A percentile compares a stretch with the other conserved stretches of the same genome.
phyloP scores from a whole-genome alignment of 2,888 invertebrate genomes.

The Bursaphelenchus okinawaensis region DNA sequence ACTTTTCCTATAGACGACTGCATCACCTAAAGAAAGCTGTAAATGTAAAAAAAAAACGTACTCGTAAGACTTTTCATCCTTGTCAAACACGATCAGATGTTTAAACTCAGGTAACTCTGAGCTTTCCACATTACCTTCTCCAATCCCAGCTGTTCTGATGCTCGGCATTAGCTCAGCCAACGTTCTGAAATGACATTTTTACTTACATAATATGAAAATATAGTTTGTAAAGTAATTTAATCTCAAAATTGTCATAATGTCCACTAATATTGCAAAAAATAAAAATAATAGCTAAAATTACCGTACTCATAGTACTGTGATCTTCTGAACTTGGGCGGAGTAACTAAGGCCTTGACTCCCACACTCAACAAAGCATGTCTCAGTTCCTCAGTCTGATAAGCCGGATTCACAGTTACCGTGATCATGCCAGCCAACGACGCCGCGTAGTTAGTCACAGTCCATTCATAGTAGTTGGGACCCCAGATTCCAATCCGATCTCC shows the following conservation, averaged over 20 bases:
- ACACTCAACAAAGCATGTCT: constrained; percentile 70
- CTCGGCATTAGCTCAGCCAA: constrained; percentile 16
- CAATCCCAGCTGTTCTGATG: constrained; percentile 13
- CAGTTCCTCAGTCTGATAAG: constrained; percentile 69
- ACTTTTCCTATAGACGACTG: too few relatives aligned
- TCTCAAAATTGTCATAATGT: too few relatives aligned
- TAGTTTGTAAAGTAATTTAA: too few relatives aligned
- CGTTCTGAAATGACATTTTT: constrained; percentile 55
- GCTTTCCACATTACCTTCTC: constrained; percentile 31
- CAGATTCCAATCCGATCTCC: constrained; percentile 75
- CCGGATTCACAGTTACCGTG: constrained; percentile 66
- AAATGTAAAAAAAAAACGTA: neutral
- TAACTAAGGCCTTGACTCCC: constrained; percentile 65
- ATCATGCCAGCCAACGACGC: constrained; percentile 70
- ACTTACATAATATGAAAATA: too few relatives aligned
- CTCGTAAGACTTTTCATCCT: neutral
- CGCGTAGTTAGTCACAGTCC: constrained; percentile 71
- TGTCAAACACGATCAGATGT: constrained; percentile 63
- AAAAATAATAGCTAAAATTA: too few relatives aligned
- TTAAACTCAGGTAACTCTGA: constrained; percentile 58
- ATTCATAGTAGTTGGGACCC: constrained; percentile 72
- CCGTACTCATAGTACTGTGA: constrained; percentile 66
- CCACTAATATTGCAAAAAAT: too few relatives aligned
- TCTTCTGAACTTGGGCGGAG: constrained; percentile 66
- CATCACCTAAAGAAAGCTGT: too few relatives aligned